These are phyloP conservation scores for Hyalella azteca DNA, from an alignment of 2,888 invertebrate genomes.

Conservation along the genomic window DNA sequence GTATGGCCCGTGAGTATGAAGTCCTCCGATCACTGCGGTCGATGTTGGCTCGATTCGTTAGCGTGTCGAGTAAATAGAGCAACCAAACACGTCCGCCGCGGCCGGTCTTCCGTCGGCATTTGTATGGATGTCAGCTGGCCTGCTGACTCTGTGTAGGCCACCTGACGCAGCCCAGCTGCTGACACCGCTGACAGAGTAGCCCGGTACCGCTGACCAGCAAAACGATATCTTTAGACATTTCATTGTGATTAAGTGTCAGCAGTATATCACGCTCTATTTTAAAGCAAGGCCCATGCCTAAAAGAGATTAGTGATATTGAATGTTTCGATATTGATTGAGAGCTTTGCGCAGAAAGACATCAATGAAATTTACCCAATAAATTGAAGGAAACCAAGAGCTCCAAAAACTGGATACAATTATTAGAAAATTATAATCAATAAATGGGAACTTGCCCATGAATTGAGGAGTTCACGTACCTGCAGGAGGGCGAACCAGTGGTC, in stretches of 20 bases:
- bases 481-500: not conserved
- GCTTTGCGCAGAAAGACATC: not conserved
- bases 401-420: not conserved
- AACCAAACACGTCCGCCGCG: not conserved
- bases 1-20: too few species aligned
- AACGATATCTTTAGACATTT: not conserved
- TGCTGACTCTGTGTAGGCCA: not conserved
- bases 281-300: not conserved
- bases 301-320: not conserved
- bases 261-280: not conserved
- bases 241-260: not conserved
- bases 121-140: not conserved
- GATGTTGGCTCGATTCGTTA: too few species aligned
- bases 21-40: too few species aligned
- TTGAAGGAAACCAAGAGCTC: not conserved
- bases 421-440: not conserved
- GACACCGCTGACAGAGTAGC: not conserved
- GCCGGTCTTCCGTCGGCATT: not conserved
- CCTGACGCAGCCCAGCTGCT: not conserved
- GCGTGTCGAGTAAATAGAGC: too few species aligned
- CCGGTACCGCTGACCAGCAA: not conserved
- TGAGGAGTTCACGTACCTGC: not conserved
- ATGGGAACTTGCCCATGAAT: not conserved
- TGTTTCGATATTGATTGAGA: not conserved
- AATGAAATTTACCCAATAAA: not conserved